These are phyloP conservation scores for Mirounga angustirostris DNA, from an alignment of 2,113 vertebrate species.

Conservation along the genomic window DNA sequence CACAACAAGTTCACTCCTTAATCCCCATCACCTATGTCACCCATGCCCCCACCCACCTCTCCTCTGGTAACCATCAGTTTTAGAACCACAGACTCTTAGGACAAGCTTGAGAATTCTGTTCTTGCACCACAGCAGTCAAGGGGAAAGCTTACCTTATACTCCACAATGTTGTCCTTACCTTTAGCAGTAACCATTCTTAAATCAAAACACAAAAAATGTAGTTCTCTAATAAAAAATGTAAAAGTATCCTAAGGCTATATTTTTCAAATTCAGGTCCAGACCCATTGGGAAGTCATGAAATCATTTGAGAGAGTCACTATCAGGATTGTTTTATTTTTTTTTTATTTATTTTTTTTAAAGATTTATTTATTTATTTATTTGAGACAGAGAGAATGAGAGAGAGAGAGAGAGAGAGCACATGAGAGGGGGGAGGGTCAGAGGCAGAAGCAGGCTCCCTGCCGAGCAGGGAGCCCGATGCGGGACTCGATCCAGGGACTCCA, in stretches of 20 bases:
- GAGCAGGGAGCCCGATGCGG: too few species aligned
- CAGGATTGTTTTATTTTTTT: not conserved
- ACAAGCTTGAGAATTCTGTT: not conserved
- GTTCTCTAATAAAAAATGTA: slow-evolving; percentile 10
- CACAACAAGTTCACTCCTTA: not conserved
- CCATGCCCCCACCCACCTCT: not conserved
- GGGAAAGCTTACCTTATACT: not conserved
- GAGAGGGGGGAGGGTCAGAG: too few species aligned
- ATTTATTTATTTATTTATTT: too few species aligned
- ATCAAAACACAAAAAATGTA: slow-evolving; percentile 27
- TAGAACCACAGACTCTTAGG: not conserved
- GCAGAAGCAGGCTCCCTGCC: too few species aligned
- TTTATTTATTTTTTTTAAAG: too few species aligned
- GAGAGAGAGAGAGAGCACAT: too few species aligned
- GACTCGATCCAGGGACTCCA: too few species aligned
- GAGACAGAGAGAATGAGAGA: too few species aligned
- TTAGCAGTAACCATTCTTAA: slow-evolving; percentile 38
- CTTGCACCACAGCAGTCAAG: not conserved
- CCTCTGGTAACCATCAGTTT: not conserved
- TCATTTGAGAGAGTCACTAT: slow-evolving; percentile 32
- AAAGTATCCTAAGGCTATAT: not conserved
- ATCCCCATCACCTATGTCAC: not conserved
- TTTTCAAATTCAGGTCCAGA: slow-evolving; percentile 36
- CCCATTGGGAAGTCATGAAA: not conserved
- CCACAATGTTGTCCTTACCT: not conserved